phyloP scores from a whole-genome alignment of 1,140 invertebrate genomes.

The roundworm (Caenorhabditis elegans) region WBcel235 BX284604.4:7316001-7316500 shows the following conservation, averaged over 20 bases:
- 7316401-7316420: conserved; percentile 53
- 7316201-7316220: background rate
- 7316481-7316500: too few relatives aligned
- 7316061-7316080: conserved; percentile 70
- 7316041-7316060: conserved; percentile 50
- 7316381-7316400: conserved; percentile 55
- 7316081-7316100: conserved; percentile 71
- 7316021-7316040: conserved; percentile 62
- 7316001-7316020: conserved; percentile 72
- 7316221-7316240: conserved; percentile 57
- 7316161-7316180: too few relatives aligned
- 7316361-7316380: conserved; percentile 60
- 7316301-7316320: conserved; percentile 60
- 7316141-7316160: too few relatives aligned
- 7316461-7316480: background rate
- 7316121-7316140: conserved; percentile 59
- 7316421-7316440: conserved; percentile 48
- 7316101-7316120: conserved; percentile 70
- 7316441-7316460: conserved; percentile 43
- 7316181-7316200: background rate
- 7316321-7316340: conserved; percentile 64
- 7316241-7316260: conserved; percentile 61
- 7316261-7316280: conserved; percentile 58
- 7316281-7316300: conserved; percentile 58
- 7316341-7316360: conserved; percentile 65